phyloP scores from a whole-genome alignment of 2,888 invertebrate genomes.

The Macrosiphum euphorbiae region DNA sequence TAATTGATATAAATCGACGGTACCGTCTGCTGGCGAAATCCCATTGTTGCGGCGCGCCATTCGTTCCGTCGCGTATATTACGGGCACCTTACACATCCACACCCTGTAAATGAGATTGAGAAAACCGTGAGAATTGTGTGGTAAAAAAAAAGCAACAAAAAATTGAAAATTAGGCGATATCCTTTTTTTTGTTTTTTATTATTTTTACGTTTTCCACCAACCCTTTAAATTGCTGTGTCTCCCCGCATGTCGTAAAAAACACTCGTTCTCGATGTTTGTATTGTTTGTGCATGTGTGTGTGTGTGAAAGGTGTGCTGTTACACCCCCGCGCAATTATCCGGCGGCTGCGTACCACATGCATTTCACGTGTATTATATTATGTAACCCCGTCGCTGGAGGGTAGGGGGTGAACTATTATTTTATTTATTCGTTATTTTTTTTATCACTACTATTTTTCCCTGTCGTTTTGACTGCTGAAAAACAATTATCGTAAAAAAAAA shows the following conservation, averaged over 20 bases:
- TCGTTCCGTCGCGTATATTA: conserved; percentile 52
- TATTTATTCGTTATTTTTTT: conserved; percentile 14
- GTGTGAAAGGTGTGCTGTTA: conserved; percentile 63
- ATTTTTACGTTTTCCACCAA: conserved; percentile 32
- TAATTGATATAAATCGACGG: conserved; percentile 63
- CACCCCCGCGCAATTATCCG: conserved; percentile 64
- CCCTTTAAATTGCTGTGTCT: conserved; percentile 62
- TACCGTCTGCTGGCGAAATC: conserved; percentile 57
- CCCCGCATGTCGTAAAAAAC: conserved; percentile 48
- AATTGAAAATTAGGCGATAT: conserved; percentile 64
- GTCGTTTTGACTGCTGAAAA: conserved; percentile 40
- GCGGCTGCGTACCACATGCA: conserved; percentile 62
- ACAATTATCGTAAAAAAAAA: conserved; percentile 2
- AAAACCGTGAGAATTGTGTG: conserved; percentile 60
- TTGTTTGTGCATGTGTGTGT: conserved; percentile 47
- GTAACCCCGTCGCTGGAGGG: not conserved
- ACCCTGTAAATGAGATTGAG: conserved; percentile 54
- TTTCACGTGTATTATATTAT: not conserved
- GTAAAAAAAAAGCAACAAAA: conserved; percentile 23
- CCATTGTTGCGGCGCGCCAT: conserved; percentile 47
- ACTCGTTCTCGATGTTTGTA: conserved; percentile 53
- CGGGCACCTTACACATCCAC: not conserved
- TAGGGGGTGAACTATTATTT: conserved; percentile 52
- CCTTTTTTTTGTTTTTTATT: conserved; percentile 49
- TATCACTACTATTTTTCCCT: not conserved